Conservation (phyloP, 2,888 invertebrate genomes). For the Ophioninae sp. region DNA sequence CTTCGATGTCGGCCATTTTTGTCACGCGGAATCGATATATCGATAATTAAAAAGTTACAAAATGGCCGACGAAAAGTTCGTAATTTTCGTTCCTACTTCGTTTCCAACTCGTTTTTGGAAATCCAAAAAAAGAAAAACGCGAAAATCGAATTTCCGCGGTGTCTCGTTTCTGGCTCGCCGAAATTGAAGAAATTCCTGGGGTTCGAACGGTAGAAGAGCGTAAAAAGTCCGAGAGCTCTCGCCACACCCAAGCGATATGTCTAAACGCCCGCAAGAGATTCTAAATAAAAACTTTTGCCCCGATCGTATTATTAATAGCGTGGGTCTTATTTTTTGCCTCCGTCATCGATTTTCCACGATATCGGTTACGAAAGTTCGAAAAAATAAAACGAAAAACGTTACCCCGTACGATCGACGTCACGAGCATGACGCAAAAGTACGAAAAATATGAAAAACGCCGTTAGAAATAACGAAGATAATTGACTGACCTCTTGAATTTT, state of each 20-base stretch:
- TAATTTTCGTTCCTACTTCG: no score
- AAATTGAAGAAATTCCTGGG: neutral
- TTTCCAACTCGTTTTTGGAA: no score
- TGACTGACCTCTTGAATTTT: constrained; percentile 79
- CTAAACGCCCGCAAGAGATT: constrained; percentile 58
- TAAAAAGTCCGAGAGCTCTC: constrained; percentile 32
- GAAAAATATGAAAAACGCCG: neutral
- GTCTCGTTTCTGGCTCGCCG: constrained; percentile 3
- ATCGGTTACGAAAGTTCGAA: neutral
- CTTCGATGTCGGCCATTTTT: neutral
- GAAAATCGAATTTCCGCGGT: neutral
- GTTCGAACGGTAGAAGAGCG: constrained; percentile 11
- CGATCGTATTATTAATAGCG: constrained; percentile 56
- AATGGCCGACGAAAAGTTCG: no score
- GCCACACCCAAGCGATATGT: constrained; percentile 58
- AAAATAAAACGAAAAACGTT: constrained; percentile 2
- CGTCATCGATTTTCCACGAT: constrained; percentile 27
- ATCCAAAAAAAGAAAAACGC: neutral
- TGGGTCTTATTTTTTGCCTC: constrained; percentile 34
- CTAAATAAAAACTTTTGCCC: constrained; percentile 61
- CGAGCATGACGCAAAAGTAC: neutral
- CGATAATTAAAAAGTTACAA: no score
- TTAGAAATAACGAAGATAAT: neutral
- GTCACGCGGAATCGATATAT: neutral
- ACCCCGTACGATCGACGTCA: neutral